These are phyloP conservation scores for Camponotus pennsylvanicus DNA, from an alignment of 1,140 invertebrate genomes.

Conservation along the genomic window DNA sequence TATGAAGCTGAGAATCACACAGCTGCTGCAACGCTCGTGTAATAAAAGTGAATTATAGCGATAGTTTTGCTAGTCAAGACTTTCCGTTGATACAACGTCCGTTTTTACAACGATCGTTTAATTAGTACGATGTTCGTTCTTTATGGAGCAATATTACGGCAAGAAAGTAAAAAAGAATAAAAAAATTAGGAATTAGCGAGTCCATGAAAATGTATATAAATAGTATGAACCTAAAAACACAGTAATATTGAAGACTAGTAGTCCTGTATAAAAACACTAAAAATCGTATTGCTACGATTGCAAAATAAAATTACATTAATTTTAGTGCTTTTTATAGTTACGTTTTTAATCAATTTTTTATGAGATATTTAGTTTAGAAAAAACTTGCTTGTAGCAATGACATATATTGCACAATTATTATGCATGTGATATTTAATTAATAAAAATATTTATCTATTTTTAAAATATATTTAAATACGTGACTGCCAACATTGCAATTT, in stretches of 20 bases:
- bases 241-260: not conserved
- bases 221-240: not conserved
- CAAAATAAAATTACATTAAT: not conserved
- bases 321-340: not conserved
- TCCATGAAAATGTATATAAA: constrained; percentile 21
- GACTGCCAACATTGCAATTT: not conserved
- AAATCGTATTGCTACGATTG: not conserved
- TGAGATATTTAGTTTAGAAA: not conserved
- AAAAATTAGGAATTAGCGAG: constrained; percentile 11
- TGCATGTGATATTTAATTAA: not conserved
- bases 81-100: not conserved
- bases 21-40: not conserved
- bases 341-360: not conserved
- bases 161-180: not conserved
- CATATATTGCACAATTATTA: not conserved
- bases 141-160: constrained; percentile 4
- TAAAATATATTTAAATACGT: not conserved
- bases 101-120: constrained; percentile 35
- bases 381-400: not conserved
- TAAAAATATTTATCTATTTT: not conserved
- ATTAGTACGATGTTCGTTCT: constrained; percentile 8
- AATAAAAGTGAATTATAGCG: constrained; percentile 54
- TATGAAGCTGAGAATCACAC: constrained; percentile 18
- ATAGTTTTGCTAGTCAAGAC: not conserved
- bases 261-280: not conserved